These are phyloP conservation scores for Colinus virginianus DNA, from an alignment of 2,113 vertebrate species.

Conservation along the genomic window DNA sequence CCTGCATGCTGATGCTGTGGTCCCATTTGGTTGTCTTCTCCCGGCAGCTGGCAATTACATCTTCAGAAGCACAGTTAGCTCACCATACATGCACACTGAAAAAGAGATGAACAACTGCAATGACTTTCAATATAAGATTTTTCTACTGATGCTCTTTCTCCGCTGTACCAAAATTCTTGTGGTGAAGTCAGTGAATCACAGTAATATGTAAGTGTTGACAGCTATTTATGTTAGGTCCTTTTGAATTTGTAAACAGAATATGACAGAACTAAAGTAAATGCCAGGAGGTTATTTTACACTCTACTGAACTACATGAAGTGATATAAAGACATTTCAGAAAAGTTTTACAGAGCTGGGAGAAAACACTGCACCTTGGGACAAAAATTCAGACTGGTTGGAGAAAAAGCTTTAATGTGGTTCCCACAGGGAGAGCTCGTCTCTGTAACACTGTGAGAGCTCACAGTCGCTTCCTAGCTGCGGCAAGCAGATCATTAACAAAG, in stretches of 20 bases:
- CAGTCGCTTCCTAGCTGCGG: background rate
- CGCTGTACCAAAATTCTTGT: conserved; percentile 32
- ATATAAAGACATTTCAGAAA: conserved; percentile 46
- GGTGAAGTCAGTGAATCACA: conserved; percentile 49
- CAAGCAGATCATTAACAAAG: background rate
- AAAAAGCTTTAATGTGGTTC: background rate
- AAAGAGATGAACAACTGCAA: conserved; percentile 50
- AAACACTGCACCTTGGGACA: background rate
- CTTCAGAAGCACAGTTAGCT: conserved; percentile 44
- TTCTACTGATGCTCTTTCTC: conserved; percentile 41
- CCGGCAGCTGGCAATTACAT: background rate
- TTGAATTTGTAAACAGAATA: conserved; percentile 72
- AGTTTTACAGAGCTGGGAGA: conserved; percentile 30
- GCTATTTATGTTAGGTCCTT: conserved; percentile 65
- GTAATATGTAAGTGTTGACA: conserved; percentile 68
- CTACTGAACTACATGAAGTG: conserved; percentile 39
- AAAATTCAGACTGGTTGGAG: conserved; percentile 8
- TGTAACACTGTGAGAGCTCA: rapidly evolving
- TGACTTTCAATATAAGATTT: conserved; percentile 45
- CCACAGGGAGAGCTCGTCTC: background rate
- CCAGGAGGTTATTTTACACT: conserved; percentile 65
- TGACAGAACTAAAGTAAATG: conserved; percentile 71
- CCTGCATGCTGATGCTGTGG: background rate
- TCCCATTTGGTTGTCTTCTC: conserved; percentile 11
- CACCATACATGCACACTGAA: background rate